phyloP scores from a whole-genome alignment of 2,797 vertebrate species.

The Natrix natrix region DNA sequence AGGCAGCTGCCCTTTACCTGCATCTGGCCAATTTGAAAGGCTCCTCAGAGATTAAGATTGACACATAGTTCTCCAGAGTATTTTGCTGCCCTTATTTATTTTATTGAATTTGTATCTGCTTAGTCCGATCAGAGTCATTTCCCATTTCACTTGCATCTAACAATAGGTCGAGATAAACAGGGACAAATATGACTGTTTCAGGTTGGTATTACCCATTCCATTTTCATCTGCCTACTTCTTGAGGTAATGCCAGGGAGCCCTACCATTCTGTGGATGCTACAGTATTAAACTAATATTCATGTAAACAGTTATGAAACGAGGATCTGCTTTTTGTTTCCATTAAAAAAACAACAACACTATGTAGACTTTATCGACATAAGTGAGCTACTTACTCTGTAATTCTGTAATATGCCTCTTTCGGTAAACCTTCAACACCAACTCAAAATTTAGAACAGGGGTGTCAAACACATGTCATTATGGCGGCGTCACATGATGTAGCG shows the following conservation, averaged over 20 bases:
- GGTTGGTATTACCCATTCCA: not conserved
- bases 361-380: not conserved
- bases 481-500: too few relatives aligned
- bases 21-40: not conserved
- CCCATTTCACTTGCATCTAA: not conserved
- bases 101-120: not conserved
- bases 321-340: not conserved
- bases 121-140: not conserved
- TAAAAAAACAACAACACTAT: not conserved
- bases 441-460: slow-evolving; percentile 13
- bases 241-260: not conserved
- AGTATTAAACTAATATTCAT: not conserved
- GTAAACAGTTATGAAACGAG: not conserved
- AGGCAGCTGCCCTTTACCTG: not conserved
- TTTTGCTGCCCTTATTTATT: not conserved
- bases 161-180: not conserved
- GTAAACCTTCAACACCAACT: not conserved
- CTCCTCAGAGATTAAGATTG: not conserved
- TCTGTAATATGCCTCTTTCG: not conserved
- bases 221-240: not conserved
- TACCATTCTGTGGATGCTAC: not conserved
- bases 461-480: too few relatives aligned
- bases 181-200: not conserved
- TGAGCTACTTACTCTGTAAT: not conserved
- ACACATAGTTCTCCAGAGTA: not conserved